Evolutionary conservation across 1,140 invertebrate species (phyloP), one percentile per base, ranked within the genome.

Genomic region (Tetragnatha versicolor): DNA sequence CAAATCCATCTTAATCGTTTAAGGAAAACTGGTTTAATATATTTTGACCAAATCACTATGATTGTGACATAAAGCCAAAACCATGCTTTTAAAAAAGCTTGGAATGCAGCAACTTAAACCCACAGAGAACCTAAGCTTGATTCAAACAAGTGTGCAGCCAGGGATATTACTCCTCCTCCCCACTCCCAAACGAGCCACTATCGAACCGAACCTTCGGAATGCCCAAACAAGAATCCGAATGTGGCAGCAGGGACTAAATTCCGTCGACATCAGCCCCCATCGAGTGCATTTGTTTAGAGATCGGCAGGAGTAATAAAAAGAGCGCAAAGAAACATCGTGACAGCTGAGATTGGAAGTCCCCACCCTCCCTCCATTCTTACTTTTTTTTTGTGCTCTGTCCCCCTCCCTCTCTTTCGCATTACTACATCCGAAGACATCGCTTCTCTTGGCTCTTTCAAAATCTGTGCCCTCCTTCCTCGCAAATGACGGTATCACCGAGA

Each of bases 321-420:
- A 33, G 45, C 20, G 65, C 10, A 68, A 68, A 68, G 29, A 31
- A 31, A 35, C 29, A n/a, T 31, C 42, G 6, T 68, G 65, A 68
- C 65, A 68, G 65, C 5, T 22, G 27, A 68, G 65, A 68, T 68
- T 68, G 65, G 31, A 68, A 51, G 45, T 22, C 17, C 45, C 65
- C 39, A 20, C 39, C 49, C 29, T 20, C 31, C 55, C 31, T 51
- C 25, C 65, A 35, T 22, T 55, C 25, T 55, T 22, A 22, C 25
- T 25, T 25, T 31, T 17, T 63, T 63, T 58, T 58, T 53, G 22
- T 20, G 12, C 27, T 25, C 27, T 53, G 27, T 25, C 12, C 20
- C 4, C 29, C 35, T 58, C 55, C 6, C 17, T 35, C 14, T 12
- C 22, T 25, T 25, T 65, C 25, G 9, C 45, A 42, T 65, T 27